These are phyloP conservation scores for Chaetodon trifascialis DNA, from an alignment of 2,113 vertebrate species.

Conservation along the genomic window DNA sequence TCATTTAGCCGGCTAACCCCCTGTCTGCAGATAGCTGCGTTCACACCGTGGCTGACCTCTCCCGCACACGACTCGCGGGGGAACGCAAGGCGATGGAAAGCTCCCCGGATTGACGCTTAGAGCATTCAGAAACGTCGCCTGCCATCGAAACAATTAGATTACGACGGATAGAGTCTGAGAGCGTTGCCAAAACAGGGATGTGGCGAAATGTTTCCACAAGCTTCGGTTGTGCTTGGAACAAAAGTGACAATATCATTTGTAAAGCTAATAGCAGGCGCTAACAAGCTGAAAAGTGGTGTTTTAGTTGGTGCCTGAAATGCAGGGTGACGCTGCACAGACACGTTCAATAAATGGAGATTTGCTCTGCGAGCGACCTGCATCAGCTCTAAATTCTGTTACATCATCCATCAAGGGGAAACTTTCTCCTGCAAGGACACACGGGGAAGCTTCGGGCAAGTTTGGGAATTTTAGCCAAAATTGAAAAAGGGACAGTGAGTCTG, in stretches of 20 bases:
- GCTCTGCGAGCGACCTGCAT: constrained; percentile 22
- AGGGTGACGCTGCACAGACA: background rate
- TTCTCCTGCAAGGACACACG: constrained; percentile 34
- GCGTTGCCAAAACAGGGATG: background rate
- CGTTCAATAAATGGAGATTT: background rate
- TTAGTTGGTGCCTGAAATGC: constrained; percentile 3
- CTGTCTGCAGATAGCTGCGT: constrained; percentile 63
- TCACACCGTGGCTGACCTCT: constrained; percentile 68
- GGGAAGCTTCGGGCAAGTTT: constrained; percentile 12
- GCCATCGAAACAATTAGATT: constrained; percentile 48
- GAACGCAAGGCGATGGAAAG: constrained; percentile 8
- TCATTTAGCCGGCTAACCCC: constrained; percentile 64
- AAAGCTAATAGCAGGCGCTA: background rate
- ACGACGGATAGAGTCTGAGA: constrained; percentile 7
- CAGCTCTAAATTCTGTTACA: constrained; percentile 42
- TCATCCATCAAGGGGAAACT: constrained; percentile 44
- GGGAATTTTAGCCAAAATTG: constrained; percentile 31
- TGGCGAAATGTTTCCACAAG: constrained; percentile 20
- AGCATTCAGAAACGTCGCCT: constrained; percentile 20
- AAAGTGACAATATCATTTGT: constrained; percentile 15
- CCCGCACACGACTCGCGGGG: constrained; percentile 27
- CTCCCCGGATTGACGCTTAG: background rate
- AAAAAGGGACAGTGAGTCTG: constrained; percentile 25
- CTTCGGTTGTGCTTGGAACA: constrained; percentile 19
- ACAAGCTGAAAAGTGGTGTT: constrained; percentile 10